A percentile compares a stretch with the other conserved stretches of the same genome.
phyloP scores from a whole-genome alignment of 2,888 invertebrate genomes.

The Bombyx huttoni region DNA sequence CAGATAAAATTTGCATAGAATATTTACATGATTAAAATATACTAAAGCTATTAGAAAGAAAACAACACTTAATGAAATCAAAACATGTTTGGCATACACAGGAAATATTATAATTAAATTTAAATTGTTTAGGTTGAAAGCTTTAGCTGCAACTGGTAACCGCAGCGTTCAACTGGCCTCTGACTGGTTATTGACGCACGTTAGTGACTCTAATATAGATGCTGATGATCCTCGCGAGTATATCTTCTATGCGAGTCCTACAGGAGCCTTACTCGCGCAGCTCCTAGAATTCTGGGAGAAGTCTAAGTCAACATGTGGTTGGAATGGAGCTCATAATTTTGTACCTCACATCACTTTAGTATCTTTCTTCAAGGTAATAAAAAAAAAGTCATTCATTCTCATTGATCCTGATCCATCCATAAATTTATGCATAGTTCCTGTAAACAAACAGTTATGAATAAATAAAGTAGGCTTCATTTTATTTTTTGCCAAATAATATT shows the following conservation, averaged over 20 bases:
- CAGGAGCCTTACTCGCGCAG: slow-evolving; percentile 80
- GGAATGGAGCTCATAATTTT: slow-evolving; percentile 93
- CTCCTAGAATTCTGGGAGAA: slow-evolving; percentile 84
- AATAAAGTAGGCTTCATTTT: too few species aligned
- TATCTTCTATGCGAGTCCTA: slow-evolving; percentile 89
- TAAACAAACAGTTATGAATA: too few species aligned
- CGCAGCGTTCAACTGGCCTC: slow-evolving; percentile 90
- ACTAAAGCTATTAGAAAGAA: too few species aligned
- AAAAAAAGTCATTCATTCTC: not conserved
- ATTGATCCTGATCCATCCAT: too few species aligned
- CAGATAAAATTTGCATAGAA: too few species aligned
- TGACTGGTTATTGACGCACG: slow-evolving; percentile 92
- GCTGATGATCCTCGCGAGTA: slow-evolving; percentile 85
- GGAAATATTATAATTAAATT: not conserved
- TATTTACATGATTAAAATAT: too few species aligned
- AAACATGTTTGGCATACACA: not conserved
- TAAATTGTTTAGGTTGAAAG: slow-evolving; percentile 80
- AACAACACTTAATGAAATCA: too few species aligned
- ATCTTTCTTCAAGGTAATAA: slow-evolving; percentile 85
- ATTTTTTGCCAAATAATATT: too few species aligned
- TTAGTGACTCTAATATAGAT: slow-evolving; percentile 87
- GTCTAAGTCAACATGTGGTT: slow-evolving; percentile 80
- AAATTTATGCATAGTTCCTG: too few species aligned
- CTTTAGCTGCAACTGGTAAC: slow-evolving; percentile 90
- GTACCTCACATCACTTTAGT: slow-evolving; percentile 92